These are phyloP conservation scores for Disparrhopalites patrizii DNA, from an alignment of 2,888 invertebrate species.

Conservation along the genomic window DNA sequence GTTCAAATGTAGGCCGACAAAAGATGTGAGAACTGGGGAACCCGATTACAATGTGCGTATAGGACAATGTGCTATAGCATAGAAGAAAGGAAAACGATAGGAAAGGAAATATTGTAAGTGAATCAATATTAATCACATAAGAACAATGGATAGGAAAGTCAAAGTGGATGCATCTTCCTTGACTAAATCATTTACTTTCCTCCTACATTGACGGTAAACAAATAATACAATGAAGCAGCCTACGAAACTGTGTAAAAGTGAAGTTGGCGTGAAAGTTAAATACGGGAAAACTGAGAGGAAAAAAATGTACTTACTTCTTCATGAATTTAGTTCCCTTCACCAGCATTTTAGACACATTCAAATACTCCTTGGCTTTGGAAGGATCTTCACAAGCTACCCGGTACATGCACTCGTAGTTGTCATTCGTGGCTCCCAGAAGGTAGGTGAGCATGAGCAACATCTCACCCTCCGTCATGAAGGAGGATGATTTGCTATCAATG, in stretches of 20 bases:
- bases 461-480: slow-evolving; percentile 64
- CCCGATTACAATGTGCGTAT: not conserved
- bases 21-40: not conserved
- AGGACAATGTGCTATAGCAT: too few relatives aligned
- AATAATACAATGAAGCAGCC: not conserved
- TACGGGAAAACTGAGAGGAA: not conserved
- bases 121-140: not conserved
- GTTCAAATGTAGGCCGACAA: slow-evolving; percentile 4
- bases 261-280: not conserved
- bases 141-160: not conserved
- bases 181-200: not conserved
- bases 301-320: slow-evolving; percentile 57
- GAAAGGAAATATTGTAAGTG: not conserved
- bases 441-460: slow-evolving; percentile 66
- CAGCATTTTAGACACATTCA: slow-evolving; percentile 71
- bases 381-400: slow-evolving; percentile 72
- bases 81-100: not conserved
- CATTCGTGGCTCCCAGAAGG: slow-evolving; percentile 60
- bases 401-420: slow-evolving; percentile 67
- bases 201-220: not conserved
- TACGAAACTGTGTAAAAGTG: not conserved
- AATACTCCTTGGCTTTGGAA: slow-evolving; percentile 66
- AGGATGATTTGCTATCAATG: slow-evolving; percentile 37
- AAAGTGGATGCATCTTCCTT: not conserved
- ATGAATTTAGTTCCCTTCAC: slow-evolving; percentile 67